Conservation (phyloP, 2,113 vertebrate genomes). For the Thalassarche chlororhynchos region DNA sequence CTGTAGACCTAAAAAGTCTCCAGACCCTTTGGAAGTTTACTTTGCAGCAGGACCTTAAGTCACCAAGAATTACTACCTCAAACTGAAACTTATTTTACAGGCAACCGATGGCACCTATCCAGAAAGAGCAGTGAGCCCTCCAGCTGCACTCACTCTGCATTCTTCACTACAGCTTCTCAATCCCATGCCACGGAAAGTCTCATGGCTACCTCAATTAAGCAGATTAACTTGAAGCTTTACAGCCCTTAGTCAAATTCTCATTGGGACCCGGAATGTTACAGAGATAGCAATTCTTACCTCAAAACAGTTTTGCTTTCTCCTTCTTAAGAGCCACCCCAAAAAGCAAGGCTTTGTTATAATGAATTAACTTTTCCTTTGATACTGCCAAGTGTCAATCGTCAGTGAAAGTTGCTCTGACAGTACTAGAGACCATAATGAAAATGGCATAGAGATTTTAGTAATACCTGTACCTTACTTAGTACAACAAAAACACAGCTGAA, state of each 20-base stretch:
- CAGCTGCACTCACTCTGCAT: background rate
- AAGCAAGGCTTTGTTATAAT: background rate
- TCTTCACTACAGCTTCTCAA: background rate
- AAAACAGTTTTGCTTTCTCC: background rate
- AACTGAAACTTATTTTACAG: background rate
- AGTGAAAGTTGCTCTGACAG: background rate
- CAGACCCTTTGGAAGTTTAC: background rate
- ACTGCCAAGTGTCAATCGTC: background rate
- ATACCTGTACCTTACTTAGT: background rate
- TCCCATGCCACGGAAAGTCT: background rate
- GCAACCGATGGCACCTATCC: background rate
- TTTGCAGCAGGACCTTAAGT: background rate
- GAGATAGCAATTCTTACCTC: background rate
- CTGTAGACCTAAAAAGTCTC: background rate
- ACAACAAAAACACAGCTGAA: background rate
- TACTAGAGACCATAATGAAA: background rate
- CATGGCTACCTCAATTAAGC: background rate
- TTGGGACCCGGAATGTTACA: background rate
- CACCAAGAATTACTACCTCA: background rate
- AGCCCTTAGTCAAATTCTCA: background rate
- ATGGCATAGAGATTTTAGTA: background rate
- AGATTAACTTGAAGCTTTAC: background rate
- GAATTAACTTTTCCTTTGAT: background rate
- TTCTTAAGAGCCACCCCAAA: background rate
- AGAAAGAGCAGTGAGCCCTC: background rate